Base-by-base conservation (phyloP, 2,113 vertebrate species). In the Cryptomyrus ogoouensis region DNA sequence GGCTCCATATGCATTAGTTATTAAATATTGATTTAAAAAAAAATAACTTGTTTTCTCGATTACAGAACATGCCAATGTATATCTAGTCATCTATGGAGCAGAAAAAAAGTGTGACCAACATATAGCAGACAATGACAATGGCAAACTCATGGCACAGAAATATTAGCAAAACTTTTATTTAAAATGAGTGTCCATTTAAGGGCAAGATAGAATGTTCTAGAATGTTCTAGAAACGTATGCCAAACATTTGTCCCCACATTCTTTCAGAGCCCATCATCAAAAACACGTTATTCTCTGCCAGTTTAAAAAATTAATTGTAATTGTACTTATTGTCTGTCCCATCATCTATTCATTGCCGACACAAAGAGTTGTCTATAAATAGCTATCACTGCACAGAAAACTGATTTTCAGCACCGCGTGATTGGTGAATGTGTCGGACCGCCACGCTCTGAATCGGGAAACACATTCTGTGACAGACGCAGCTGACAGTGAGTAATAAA, bases 401-500 rank as follows among this genome's bases (percentile, higher is more conserved):
- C 70, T 42, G 35, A 35, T 31, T 87, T 53, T 87, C 85, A 53
- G 46, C 47, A 5, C 47, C 6, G n/a, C 52, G 49, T 27, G 15
- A 53, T 56, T 53, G 49, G 27, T 53, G 49, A 52, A 52, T 27
- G 85, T 53, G 49, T 6, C 47, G 49, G 49, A 35, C 27, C 47
- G 3, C 85, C n/a, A 53, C 47, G 85, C 31, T 49, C 21, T 35
- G 31, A 87, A 53, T 87, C 5, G 31, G 50, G 50, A 56, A 87
- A 87, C 86, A 87, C 27, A 52, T 17, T 56, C 27, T 6, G 13
- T 52, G 12, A 87, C 52, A 87, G 86, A 53, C 17, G 86, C n/a
- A n/a, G 50, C 87, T 46, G 85, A 90, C 83, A 86, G 66, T 88
- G 39, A 5, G n/a, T 31, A 19, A 83, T 84, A 85, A 92, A 88